Base-by-base conservation (phyloP, 2,888 invertebrate genomes). In the Pediacus dermestoides region DNA sequence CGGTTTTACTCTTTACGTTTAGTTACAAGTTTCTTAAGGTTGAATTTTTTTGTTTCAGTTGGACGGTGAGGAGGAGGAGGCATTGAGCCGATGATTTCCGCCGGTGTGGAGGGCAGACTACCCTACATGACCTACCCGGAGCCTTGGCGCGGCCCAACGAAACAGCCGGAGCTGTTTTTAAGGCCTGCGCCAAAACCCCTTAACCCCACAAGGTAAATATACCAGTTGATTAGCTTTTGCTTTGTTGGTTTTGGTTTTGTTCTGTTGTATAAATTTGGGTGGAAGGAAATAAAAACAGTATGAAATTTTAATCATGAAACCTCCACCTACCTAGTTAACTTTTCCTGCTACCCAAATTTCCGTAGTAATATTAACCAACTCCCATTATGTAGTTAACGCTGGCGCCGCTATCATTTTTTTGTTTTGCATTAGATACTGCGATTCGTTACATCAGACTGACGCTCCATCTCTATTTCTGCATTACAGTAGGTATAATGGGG, bases 121-220 rank as follows among this genome's bases (percentile, higher is more conserved):
- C 63, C 66, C 57, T 68, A 68, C 61, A 70, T 70, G 70, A 70
- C 69, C 52, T 70, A 70, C 72, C 76, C 75, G 63, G 74, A 76
- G 63, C 74, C 74, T 65, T 76, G 75, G 71, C 73, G 76, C 67
- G 74, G 75, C 64, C 74, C 73, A 63, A 67, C 66, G 44, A 67
- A 66, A 49, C 74, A 73, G 60, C 74, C 71, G 41, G 81, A 81
- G 70, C 80, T 81, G 70, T 82, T 81, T 71, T 74, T 81, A 39
- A 73, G 81, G 56, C 81, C 81, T 27, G 77, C 79, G 54, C 81
- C 81, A 53, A 78, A 81, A 53, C 70, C 73, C 30, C 76, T 78
- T 16, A 74, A 74, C 60, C 28, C 11, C 6, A 73, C 73, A 52
- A 76, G 77, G 58, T 77, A 74, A 58, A 65, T 43, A 9, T 12